Percentiles rank a stretch among this genome's conserved stretches.
phyloP scores from a whole-genome alignment of 2,888 invertebrate genomes.

The Sicus ferrugineus region DNA sequence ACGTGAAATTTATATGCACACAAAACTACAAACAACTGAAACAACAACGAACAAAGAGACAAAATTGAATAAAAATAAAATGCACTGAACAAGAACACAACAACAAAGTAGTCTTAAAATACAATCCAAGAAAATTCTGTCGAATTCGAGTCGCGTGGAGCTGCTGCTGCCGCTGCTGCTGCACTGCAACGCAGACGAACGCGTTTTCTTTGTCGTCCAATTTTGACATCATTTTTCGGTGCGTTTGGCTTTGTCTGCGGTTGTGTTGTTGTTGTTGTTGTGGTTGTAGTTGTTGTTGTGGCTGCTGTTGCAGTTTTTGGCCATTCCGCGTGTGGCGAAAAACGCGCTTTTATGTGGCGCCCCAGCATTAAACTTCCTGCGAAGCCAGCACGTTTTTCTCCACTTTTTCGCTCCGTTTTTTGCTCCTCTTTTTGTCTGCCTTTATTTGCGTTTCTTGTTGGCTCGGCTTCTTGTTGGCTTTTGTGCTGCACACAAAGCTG shows the following conservation, averaged over 20 bases:
- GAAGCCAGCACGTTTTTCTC: background rate
- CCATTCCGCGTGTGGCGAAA: no score
- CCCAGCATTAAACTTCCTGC: background rate
- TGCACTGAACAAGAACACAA: background rate
- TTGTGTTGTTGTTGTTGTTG: constrained; percentile 11
- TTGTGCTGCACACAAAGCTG: constrained; percentile 6
- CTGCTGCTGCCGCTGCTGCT: background rate
- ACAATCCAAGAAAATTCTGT: background rate
- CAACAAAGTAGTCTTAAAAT: no score
- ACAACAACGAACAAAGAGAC: no score
- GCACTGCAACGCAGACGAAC: background rate
- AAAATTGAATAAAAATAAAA: background rate
- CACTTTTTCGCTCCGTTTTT: constrained; percentile 21
- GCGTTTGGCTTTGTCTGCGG: background rate
- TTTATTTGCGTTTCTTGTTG: background rate
- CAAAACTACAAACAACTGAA: no score
- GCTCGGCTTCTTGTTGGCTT: background rate
- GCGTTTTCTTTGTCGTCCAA: background rate
- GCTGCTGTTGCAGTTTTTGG: background rate
- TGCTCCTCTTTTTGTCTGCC: constrained; percentile 8
- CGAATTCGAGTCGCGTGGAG: no score
- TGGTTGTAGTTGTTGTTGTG: background rate
- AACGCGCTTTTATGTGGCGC: background rate
- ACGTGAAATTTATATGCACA: background rate
- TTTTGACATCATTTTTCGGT: background rate